Base-by-base conservation (phyloP, 2,888 invertebrate species). In the Blastobasis adustella region DNA sequence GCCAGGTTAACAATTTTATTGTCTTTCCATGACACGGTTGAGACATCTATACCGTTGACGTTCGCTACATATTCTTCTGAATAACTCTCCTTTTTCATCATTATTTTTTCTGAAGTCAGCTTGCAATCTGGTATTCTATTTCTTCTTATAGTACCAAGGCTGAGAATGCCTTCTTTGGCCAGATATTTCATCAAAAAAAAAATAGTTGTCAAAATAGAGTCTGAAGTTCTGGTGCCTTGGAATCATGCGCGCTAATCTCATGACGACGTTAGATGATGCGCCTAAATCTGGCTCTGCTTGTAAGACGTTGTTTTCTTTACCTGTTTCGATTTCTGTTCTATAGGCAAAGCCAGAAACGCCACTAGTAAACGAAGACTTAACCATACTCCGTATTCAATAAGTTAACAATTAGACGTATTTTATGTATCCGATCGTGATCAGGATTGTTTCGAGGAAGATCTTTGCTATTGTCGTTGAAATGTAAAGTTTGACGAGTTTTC, bases 1-100 rank as follows among this genome's bases (percentile, higher is more conserved):
- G 61, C 55, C 10, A 68, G 58, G 6, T 53, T 66, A 5, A 76
- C 72, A 54, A 65, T 55, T 63, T 74, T 74, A 54, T 76, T 76
- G 54, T 71, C 69, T 53, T 62, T 67, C 71, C 55, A 58, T 9
- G 49, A 49, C 66, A 74, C 65, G n/a, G n/a, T n/a, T n/a, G n/a
- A n/a, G n/a, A 68, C 51, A 37, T 62, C 60, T 46, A 53, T 56
- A 48, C 59, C 64, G 50, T 67, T 55, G 48, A 60, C 51, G 49
- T 51, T 46, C 47, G 58, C 52, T 37, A 56, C 55, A 42, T 53
- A 51, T 46, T 58, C 54, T 23, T 39, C 52, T 7, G 56, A 57
- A 49, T 49, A 50, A 4, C 61, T 54, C 43, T 54, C 58, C 57
- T 62, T 60, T 58, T 63, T 63, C 40, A 47, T 41, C 8, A 62